Evolutionary conservation across 2,797 vertebrate genomes (phyloP), one percentile per base, ranked within the genome.

Genomic region (Odontamblyopus lacepedii): DNA sequence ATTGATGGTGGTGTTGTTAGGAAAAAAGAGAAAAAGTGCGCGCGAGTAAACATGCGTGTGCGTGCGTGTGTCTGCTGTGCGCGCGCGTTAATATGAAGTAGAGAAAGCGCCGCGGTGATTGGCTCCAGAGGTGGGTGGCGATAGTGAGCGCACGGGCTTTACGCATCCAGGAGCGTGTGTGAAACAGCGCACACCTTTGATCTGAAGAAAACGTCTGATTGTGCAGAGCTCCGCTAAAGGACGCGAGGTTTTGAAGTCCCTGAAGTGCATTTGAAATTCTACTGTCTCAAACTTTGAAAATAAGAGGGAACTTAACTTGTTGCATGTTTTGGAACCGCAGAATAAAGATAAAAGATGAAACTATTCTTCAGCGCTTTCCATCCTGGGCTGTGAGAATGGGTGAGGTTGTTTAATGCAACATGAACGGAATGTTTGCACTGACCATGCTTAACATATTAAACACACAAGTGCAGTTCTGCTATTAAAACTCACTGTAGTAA

Each of bases 101-200:
- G 70, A 26, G 63, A 83, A 72, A 64, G 83, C 57, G 68, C 77
- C 78, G 32, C 71, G 71, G 61, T 13, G 84, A 89, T 86, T 89
- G 88, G 83, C 70, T 83, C 23, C 64, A 75, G 67, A 63, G 71
- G 70, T 84, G 72, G 85, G 85, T 76, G 84, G 85, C 0, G 68
- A 74, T 81, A 63, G 67, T 50, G 71, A 69, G 59, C 35, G 71
- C 61, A 59, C 63, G 29, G 4, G 30, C 26, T 71, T 29, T 0
- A 2, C 1, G 56, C 38, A 61, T 60, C 53, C 61, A 63, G 61
- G 29, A 62, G 11, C 15, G 11, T 7, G 51, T 23, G 57, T 18
- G 18, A 64, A 32, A 60, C 51, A 53, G 26, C 27, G 65, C 26
- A 55, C 27, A 67, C 50, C 65, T 67, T 53, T 53, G 65, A 67